These are phyloP conservation scores for Neolamprologus fasciatus DNA, from an alignment of 2,113 vertebrate genomes.

Conservation along the genomic window DNA sequence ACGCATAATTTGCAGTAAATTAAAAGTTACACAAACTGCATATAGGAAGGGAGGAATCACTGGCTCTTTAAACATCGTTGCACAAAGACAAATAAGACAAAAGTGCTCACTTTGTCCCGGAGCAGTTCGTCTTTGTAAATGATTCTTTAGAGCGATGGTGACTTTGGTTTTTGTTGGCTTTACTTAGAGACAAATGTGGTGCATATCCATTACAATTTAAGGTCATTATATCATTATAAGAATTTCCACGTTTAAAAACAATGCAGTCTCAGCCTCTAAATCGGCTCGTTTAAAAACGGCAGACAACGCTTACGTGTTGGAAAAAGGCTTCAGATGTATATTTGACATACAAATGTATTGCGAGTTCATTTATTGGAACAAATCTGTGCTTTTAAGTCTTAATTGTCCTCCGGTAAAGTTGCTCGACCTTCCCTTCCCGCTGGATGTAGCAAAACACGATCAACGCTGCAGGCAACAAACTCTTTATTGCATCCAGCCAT, in stretches of 20 bases:
- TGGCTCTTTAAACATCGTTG: background rate
- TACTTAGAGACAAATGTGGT: background rate
- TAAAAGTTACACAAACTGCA: background rate
- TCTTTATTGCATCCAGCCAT: conserved; percentile 2
- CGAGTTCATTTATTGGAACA: background rate
- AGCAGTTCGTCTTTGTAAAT: background rate
- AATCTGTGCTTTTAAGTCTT: background rate
- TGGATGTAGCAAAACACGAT: conserved; percentile 4
- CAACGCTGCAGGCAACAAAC: conserved; percentile 23
- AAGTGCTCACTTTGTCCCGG: background rate
- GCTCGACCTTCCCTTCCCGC: background rate
- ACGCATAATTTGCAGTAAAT: background rate
- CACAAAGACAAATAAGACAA: background rate
- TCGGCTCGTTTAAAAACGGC: background rate
- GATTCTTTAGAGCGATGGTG: background rate
- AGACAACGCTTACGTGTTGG: background rate
- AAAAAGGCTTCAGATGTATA: background rate
- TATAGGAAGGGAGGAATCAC: background rate
- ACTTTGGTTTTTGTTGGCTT: conserved; percentile 22
- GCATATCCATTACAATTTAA: background rate
- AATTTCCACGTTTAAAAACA: conserved; percentile 17
- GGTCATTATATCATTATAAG: conserved; percentile 5
- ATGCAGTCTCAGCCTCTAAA: background rate
- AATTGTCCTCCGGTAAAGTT: background rate
- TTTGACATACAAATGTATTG: accelerated